Conservation (phyloP, 1,140 invertebrate species). For the Pseudomyrmex dendroicus region DNA sequence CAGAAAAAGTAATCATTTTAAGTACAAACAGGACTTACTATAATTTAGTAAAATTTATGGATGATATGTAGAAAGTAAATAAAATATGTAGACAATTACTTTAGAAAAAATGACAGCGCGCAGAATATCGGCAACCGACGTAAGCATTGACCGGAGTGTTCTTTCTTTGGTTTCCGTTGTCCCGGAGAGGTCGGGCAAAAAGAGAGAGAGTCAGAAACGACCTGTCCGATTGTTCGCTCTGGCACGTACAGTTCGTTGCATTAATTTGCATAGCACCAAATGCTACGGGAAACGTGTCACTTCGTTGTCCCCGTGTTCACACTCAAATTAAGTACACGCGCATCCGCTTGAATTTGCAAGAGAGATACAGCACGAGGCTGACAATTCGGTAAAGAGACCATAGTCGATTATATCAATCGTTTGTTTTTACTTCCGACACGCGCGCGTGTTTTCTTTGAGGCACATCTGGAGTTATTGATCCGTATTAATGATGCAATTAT, state of each 20-base stretch:
- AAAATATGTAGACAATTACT: too few relatives aligned
- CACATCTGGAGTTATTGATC: background rate
- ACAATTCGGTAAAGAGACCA: slow-evolving; percentile 3
- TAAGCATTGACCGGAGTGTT: slow-evolving; percentile 52
- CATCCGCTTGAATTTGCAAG: background rate
- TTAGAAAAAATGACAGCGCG: too few relatives aligned
- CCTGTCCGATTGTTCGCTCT: slow-evolving; percentile 12
- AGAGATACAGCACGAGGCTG: background rate
- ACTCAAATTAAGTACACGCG: slow-evolving; percentile 38
- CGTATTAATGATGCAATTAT: slow-evolving; percentile 5
- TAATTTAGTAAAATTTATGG: too few relatives aligned
- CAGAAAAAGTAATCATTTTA: too few relatives aligned
- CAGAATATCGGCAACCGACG: background rate
- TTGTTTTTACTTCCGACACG: background rate
- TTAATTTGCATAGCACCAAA: slow-evolving; percentile 46
- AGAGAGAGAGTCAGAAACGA: slow-evolving; percentile 32
- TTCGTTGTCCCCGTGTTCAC: background rate
- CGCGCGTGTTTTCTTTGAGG: slow-evolving; percentile 9
- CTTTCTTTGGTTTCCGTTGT: slow-evolving; percentile 1
- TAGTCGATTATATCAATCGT: background rate
- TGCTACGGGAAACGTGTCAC: slow-evolving; percentile 3
- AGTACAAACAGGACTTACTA: too few relatives aligned
- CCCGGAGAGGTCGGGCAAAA: background rate
- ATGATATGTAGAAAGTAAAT: too few relatives aligned
- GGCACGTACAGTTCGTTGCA: slow-evolving; percentile 32